Conservation (phyloP, 2,113 vertebrate species). For the Leucopsar rothschildi region DNA sequence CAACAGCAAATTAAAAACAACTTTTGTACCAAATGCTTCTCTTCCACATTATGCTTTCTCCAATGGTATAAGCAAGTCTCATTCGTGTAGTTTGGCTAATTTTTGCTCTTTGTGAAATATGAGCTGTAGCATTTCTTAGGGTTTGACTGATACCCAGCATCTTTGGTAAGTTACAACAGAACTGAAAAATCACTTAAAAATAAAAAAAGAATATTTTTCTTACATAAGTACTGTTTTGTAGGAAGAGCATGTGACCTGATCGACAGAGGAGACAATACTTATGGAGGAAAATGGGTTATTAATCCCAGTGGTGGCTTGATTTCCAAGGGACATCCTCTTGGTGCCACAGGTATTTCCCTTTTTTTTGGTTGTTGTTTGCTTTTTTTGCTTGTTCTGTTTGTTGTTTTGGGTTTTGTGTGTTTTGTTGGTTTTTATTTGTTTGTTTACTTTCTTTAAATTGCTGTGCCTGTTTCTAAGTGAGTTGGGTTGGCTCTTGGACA, state of each 20-base stretch:
- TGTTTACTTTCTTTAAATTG: neutral
- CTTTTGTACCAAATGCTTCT: neutral
- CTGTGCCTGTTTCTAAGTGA: neutral
- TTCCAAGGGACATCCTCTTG: slow-evolving; percentile 97
- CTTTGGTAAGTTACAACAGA: neutral
- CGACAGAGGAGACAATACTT: slow-evolving; percentile 95
- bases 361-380: neutral
- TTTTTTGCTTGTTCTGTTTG: no score
- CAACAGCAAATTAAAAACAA: neutral
- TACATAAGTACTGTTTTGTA: slow-evolving; percentile 41
- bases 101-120: neutral
- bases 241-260: slow-evolving; percentile 89
- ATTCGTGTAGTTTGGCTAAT: neutral
- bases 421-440: neutral
- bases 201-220: neutral
- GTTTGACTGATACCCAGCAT: neutral
- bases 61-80: neutral
- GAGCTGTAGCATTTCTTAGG: neutral
- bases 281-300: slow-evolving; percentile 93
- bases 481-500: neutral
- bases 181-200: neutral
- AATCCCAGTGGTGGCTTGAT: slow-evolving; percentile 97
- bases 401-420: neutral
- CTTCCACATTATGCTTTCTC: neutral
- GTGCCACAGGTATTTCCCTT: slow-evolving; percentile 87